Evolutionary conservation across 1,140 invertebrate species (phyloP), one percentile per base, ranked within the genome.

Genomic region (Zaprionus camerounensis): DNA sequence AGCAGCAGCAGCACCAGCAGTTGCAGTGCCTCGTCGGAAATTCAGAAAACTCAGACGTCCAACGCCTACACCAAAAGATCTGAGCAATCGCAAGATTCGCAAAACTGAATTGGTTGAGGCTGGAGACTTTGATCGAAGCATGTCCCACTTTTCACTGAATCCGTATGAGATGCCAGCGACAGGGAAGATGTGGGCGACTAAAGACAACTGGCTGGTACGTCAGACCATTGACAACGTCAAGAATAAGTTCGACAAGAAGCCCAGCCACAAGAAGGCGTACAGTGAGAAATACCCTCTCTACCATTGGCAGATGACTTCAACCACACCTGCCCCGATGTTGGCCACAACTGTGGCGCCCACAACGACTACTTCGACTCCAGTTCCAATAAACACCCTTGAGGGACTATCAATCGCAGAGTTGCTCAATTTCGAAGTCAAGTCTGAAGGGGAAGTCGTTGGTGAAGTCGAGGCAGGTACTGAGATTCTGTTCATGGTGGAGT

Each of bases 1-100:
- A 38, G 38, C 34, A 9, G 20, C 11, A 53, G 0, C 61, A 1
- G 46, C 34, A 9, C 26, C 11, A 53, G 1, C 62, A 1, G 1
- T 24, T 26, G 26, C 49, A 6, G 0, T 5, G 13, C n/a, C 44
- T 1, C 76, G 41, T 9, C 69, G 53, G 2, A 7, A 49, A 3
- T 13, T 28, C 3, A 67, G 36, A 34, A 79, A 56, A 58, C 5
- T 17, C 2, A 59, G 13, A 22, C 61, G 55, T 3, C 56, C 64
- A 13, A 62, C 73, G 3, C 49, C 57, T 2, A 76, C 69, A 3
- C 58, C 70, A 6, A 26, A 80, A 5, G 81, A 88, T 58, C 24
- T 56, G 15, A 84, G 82, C 26, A 88, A 74, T 56, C 81, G 84
- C 28, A 87, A 87, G 22, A 84, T 88, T 46, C 84, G 84, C 5